Evolutionary conservation across 1,140 invertebrate species (phyloP).

Genomic region (Sitobion miscanthi): DNA sequence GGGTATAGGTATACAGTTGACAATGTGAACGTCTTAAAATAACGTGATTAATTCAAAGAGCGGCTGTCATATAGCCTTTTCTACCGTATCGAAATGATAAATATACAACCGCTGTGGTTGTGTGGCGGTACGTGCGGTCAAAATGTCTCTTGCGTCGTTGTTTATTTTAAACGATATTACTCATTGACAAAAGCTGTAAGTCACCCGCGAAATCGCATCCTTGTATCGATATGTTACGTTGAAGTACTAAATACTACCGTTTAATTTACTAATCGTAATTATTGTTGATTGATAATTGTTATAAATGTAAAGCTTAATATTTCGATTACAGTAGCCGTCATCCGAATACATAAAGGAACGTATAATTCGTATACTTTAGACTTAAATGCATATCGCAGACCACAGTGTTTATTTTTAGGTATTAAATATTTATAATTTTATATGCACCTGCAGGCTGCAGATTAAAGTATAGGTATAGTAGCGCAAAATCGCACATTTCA

Average conservation of each 20-base stretch:
- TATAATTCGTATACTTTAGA: neutral
- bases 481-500: no score
- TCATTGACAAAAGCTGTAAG: neutral
- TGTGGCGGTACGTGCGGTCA: neutral
- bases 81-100: neutral
- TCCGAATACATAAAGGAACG: neutral
- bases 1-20: neutral
- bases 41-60: neutral
- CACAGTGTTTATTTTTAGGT: neutral
- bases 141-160: neutral
- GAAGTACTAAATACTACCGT: neutral
- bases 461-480: neutral
- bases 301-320: neutral
- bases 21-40: neutral
- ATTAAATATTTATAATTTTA: neutral
- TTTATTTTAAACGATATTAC: conserved; percentile 12
- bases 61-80: neutral
- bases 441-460: neutral
- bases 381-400: neutral
- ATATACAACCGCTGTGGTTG: neutral
- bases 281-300: neutral
- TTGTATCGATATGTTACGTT: neutral
- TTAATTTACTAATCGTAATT: neutral
- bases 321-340: neutral
- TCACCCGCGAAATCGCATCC: neutral